phyloP scores from a whole-genome alignment of 2,888 invertebrate species.

The Sinotaia quadrata region DNA sequence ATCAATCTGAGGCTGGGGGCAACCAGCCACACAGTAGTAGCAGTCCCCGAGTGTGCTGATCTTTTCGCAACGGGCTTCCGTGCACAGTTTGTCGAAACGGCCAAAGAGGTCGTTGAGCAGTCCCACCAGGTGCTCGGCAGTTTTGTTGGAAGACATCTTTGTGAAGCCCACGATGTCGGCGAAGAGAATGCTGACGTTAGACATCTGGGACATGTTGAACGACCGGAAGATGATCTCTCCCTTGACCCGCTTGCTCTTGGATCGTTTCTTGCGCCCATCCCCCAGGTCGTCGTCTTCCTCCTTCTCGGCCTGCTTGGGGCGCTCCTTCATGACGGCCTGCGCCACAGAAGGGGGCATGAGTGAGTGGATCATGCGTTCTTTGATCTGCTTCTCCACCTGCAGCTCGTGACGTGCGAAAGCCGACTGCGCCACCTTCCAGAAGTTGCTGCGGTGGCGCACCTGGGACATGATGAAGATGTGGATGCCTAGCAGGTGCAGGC shows the following conservation, averaged over 20 bases:
- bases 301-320: constrained; percentile 61
- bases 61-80: constrained; percentile 92
- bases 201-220: constrained; percentile 97
- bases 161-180: constrained; percentile 99
- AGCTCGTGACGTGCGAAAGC: constrained; percentile 89
- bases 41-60: constrained; percentile 95
- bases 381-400: constrained; percentile 93
- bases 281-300: constrained; percentile 45
- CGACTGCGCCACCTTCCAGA: constrained; percentile 96
- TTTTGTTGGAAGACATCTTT: constrained; percentile 96
- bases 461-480: constrained; percentile 90
- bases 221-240: constrained; percentile 83
- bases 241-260: constrained; percentile 51
- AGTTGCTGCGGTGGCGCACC: constrained; percentile 93
- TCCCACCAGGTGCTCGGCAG: constrained; percentile 94
- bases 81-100: constrained; percentile 92
- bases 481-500: constrained; percentile 92
- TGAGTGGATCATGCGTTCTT: constrained; percentile 93
- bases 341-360: constrained; percentile 97
- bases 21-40: constrained; percentile 93
- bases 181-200: constrained; percentile 95
- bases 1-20: constrained; percentile 91
- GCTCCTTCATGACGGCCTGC: constrained; percentile 70
- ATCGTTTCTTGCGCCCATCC: constrained; percentile 42
- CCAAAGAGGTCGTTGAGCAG: constrained; percentile 97